Base-by-base conservation (phyloP, 2,113 vertebrate species). In the Ramphastos sulfuratus region DNA sequence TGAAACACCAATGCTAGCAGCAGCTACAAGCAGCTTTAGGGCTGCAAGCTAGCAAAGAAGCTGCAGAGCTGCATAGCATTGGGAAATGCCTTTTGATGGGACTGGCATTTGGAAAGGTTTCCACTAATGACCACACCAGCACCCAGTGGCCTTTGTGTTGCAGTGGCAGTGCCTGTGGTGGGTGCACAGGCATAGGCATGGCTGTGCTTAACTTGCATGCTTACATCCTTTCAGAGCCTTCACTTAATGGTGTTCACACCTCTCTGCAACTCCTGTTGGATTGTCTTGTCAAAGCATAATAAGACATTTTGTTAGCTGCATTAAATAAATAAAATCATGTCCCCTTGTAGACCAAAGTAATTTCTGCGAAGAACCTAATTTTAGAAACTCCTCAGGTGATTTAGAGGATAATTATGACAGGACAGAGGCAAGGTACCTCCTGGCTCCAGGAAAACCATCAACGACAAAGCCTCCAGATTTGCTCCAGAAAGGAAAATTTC, bases 401-500 rank as follows among this genome's bases (percentile, higher is more conserved):
- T 78, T 78, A 28, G 18, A 33, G 39, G 23, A 55, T 86, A 73
- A 66, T 70, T 75, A 20, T n/a, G 35, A 52, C 16, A 56, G 30
- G 55, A 80, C 35, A 63, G n/a, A 87, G 10, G 21, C 46, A 92
- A 92, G n/a, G 13, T 80, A 63, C 7, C 16, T 66, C 35, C 19
- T 87, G 24, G 20, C 21, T 89, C 46, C 44, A 70, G 66, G 28
- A 59, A 89, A 92, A 15, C 2, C 12, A 42, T 12, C 18, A 55
- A 21, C 6, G 60, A 21, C 24, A 50, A 74, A 85, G 20, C 0
- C 6, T 9, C 12, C 23, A 48, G 27, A 59, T 87, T 86, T 61
- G 24, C 35, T 82, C 82, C 78, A 91, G 64, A 73, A 69, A 55
- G 33, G 70, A 55, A 60, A 79, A 79, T 84, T 89, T 55, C 66